Conservation (phyloP, 2,888 invertebrate species). For the Acholoe squamosa region DNA sequence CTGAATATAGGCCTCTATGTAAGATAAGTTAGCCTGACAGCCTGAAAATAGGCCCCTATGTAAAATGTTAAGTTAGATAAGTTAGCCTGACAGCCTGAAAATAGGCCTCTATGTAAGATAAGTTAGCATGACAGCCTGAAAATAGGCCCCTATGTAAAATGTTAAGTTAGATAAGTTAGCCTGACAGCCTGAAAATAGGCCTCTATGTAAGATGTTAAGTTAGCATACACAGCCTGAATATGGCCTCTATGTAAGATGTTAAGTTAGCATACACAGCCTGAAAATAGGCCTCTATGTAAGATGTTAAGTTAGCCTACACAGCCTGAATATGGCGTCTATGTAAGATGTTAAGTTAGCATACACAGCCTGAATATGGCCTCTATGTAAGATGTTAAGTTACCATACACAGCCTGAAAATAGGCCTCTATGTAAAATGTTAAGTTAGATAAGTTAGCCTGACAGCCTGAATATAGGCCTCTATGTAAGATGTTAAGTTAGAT, state of each 20-base stretch:
- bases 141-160: too few relatives aligned
- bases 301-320: neutral
- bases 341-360: neutral
- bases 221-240: too few relatives aligned
- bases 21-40: conserved; percentile 23
- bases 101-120: too few relatives aligned
- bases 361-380: too few relatives aligned
- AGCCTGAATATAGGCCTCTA: too few relatives aligned
- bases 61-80: neutral
- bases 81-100: neutral
- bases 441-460: conserved; percentile 18
- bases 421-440: too few relatives aligned
- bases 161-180: conserved; percentile 7
- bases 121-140: conserved; percentile 5
- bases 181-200: neutral
- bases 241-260: too few relatives aligned
- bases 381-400: neutral
- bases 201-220: neutral
- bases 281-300: too few relatives aligned
- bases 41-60: too few relatives aligned
- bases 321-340: too few relatives aligned
- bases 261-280: neutral
- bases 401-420: too few relatives aligned
- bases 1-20: too few relatives aligned
- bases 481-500: neutral